Evolutionary conservation across 2,113 vertebrate genomes (phyloP).

Genomic region (Nycticebus coucang): DNA sequence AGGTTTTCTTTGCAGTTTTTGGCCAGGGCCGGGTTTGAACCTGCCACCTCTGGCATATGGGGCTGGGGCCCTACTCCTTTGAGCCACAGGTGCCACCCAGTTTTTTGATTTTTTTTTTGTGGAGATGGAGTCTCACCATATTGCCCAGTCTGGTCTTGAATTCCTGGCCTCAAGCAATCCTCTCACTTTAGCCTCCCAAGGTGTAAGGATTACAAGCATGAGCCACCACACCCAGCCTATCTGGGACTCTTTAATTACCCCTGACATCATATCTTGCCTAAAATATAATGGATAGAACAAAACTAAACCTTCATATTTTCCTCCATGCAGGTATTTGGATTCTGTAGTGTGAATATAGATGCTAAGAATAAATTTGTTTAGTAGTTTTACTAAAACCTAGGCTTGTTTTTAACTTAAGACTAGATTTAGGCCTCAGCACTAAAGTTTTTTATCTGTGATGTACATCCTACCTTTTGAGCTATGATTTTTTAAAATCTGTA

Average conservation of each 20-base stretch:
- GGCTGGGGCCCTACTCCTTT: too few species aligned
- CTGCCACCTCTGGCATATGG: too few species aligned
- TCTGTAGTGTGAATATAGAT: background rate
- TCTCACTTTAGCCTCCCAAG: too few species aligned
- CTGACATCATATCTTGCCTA: background rate
- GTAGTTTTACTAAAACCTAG: background rate
- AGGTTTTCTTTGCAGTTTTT: too few species aligned
- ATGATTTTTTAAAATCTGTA: conserved; percentile 5
- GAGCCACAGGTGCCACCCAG: too few species aligned
- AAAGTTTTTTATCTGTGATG: background rate
- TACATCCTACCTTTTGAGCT: background rate
- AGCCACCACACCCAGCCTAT: background rate
- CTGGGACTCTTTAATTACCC: background rate
- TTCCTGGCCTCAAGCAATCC: too few species aligned
- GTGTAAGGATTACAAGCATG: too few species aligned
- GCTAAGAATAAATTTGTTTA: background rate
- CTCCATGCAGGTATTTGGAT: background rate
- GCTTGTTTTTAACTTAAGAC: background rate
- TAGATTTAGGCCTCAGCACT: background rate
- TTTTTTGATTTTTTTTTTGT: too few species aligned
- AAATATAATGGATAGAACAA: conserved; percentile 7
- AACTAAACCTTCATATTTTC: background rate
- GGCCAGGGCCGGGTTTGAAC: too few species aligned
- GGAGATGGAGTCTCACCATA: too few species aligned
- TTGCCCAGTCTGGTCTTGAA: too few species aligned